phyloP scores from a whole-genome alignment of 2,113 vertebrate species.

The Pongo pygmaeus region DNA sequence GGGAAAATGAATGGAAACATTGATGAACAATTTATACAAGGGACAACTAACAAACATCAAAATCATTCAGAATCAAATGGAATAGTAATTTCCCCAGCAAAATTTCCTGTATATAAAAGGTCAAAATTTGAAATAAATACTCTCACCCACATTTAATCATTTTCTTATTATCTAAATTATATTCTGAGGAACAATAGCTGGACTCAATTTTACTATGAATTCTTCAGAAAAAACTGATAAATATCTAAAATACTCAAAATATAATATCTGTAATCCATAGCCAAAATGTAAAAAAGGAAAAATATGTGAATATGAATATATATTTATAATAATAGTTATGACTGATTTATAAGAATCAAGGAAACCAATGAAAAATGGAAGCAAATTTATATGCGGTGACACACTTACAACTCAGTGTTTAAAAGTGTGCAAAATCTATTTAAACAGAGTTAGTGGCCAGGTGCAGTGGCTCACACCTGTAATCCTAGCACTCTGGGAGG shows the following conservation, averaged over 20 bases:
- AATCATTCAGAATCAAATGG: not conserved
- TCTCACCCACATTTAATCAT: not conserved
- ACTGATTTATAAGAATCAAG: not conserved
- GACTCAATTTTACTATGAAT: not conserved
- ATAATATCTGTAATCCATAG: not conserved
- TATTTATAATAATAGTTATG: not conserved
- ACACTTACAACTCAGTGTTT: not conserved
- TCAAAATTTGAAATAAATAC: not conserved
- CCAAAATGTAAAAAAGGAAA: not conserved
- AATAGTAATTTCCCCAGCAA: not conserved
- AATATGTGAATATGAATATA: not conserved
- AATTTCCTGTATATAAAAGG: not conserved
- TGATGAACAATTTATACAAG: not conserved
- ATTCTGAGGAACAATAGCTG: not conserved
- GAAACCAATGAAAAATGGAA: not conserved
- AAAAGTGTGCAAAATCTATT: not conserved
- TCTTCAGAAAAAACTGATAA: not conserved
- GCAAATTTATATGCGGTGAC: not conserved
- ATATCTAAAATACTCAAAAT: not conserved
- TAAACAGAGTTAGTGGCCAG: not conserved
- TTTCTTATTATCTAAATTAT: not conserved
- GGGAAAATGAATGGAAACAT: not conserved
- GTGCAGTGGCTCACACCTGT: too few species aligned
- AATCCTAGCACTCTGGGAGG: too few species aligned
- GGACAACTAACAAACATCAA: not conserved